A percentile compares a stretch with the other conserved stretches of the same genome.
Conservation (phyloP, 2,113 vertebrate genomes). For the Antidorcas marsupialis region DNA sequence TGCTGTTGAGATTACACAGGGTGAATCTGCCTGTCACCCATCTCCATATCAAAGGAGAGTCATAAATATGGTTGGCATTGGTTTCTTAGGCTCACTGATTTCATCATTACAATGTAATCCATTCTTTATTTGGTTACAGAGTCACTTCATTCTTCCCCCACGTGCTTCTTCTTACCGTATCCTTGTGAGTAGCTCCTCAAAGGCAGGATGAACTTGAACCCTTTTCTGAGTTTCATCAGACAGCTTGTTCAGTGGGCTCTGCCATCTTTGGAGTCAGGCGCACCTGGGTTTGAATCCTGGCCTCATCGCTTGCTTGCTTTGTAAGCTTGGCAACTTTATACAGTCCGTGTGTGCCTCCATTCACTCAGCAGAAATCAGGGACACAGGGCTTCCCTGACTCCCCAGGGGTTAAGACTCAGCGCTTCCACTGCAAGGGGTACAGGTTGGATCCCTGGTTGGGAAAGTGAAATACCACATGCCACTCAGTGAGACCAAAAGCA, state of each 20-base stretch:
- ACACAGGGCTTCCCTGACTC: neutral
- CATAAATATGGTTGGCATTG: neutral
- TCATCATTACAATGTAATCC: neutral
- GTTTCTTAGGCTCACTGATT: neutral
- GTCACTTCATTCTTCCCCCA: neutral
- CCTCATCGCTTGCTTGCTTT: neutral
- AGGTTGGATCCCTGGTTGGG: neutral
- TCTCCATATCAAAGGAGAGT: neutral
- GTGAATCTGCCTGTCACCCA: neutral
- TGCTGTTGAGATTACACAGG: neutral
- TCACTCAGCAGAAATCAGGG: neutral
- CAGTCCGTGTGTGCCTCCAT: neutral
- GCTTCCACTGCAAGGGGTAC: neutral
- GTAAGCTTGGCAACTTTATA: neutral
- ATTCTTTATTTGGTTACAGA: neutral
- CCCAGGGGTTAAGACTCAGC: neutral
- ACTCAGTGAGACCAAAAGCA: neutral
- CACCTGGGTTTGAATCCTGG: neutral
- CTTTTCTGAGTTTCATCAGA: neutral
- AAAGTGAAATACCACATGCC: neutral
- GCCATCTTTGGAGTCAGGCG: neutral
- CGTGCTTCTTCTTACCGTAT: neutral
- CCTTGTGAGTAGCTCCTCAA: neutral
- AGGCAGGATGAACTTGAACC: neutral
- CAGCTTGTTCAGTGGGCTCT: neutral